Evolutionary conservation across 1,140 invertebrate genomes (phyloP).

Genomic region (Bombus haemorrhoidalis): DNA sequence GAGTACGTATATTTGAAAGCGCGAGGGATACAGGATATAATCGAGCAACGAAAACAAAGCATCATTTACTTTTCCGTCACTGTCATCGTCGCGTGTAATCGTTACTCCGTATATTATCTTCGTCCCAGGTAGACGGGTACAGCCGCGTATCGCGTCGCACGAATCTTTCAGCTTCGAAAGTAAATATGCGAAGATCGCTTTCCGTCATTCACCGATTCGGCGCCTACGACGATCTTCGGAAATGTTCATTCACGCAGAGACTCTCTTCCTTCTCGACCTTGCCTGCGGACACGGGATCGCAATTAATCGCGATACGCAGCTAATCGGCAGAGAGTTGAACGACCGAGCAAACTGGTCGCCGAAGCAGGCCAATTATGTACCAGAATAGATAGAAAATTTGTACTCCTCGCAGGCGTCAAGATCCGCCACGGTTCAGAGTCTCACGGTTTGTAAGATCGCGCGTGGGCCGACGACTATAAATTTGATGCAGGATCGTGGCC

Average conservation of each 20-base stretch:
- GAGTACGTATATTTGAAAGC: not conserved
- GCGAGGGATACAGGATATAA: accelerated
- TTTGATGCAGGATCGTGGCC: not conserved
- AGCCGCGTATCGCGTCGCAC: accelerated
- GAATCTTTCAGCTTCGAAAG: too few relatives aligned
- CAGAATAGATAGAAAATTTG: not conserved
- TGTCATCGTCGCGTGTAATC: too few relatives aligned
- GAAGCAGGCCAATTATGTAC: not conserved
- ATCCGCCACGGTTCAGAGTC: not conserved
- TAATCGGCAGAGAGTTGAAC: not conserved
- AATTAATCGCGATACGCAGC: not conserved
- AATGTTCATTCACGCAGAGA: too few relatives aligned
- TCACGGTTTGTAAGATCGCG: not conserved
- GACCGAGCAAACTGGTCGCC: not conserved
- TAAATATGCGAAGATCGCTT: too few relatives aligned
- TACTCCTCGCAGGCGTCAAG: not conserved
- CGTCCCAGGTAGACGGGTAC: accelerated
- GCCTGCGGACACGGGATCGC: too few relatives aligned
- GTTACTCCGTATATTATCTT: too few relatives aligned
- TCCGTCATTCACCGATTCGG: accelerated
- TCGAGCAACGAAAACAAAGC: accelerated
- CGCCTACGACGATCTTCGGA: too few relatives aligned
- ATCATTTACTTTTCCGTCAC: accelerated
- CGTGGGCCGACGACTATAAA: not conserved
- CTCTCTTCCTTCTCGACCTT: accelerated